Percentiles rank a stretch among this genome's conserved stretches.
These are phyloP conservation scores for Chamaedrilus cognettii DNA, from an alignment of 2,888 invertebrate species.

Conservation along the genomic window DNA sequence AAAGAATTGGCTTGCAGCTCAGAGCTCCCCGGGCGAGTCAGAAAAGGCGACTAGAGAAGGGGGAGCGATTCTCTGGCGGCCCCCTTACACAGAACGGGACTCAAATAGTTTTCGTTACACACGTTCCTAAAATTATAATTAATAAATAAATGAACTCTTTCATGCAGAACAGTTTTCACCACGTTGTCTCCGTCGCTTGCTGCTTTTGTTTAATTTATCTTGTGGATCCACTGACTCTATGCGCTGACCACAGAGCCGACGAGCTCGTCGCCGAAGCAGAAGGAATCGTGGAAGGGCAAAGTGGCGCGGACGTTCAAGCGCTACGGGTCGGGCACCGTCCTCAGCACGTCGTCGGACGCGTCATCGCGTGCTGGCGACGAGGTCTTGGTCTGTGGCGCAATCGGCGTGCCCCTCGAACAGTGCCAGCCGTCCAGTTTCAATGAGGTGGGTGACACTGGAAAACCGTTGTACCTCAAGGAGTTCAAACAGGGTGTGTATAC, in stretches of 20 bases:
- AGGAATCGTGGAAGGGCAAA: conserved; percentile 82
- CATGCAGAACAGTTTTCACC: too few species aligned
- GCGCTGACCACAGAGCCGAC: background rate
- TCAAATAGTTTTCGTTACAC: too few species aligned
- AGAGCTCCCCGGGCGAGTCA: too few species aligned
- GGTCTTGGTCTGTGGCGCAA: conserved; percentile 58
- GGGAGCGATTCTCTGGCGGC: too few species aligned
- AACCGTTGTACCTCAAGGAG: background rate
- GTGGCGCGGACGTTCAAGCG: conserved; percentile 65
- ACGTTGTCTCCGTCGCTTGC: too few species aligned
- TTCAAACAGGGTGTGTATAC: background rate
- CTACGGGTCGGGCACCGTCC: conserved; percentile 59
- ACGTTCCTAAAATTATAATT: too few species aligned
- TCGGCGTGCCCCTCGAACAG: conserved; percentile 83
- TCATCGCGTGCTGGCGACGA: conserved; percentile 24
- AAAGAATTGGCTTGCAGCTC: too few species aligned
- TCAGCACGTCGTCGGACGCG: conserved; percentile 25
- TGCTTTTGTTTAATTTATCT: background rate
- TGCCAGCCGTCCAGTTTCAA: conserved; percentile 70
- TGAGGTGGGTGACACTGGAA: conserved; percentile 46
- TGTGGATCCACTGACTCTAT: background rate
- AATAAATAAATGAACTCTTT: too few species aligned
- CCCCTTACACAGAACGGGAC: too few species aligned
- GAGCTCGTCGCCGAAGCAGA: conserved; percentile 16
- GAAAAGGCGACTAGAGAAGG: too few species aligned